Conservation (phyloP, 2,113 vertebrate species). For the Gymnorhina tibicen region DNA sequence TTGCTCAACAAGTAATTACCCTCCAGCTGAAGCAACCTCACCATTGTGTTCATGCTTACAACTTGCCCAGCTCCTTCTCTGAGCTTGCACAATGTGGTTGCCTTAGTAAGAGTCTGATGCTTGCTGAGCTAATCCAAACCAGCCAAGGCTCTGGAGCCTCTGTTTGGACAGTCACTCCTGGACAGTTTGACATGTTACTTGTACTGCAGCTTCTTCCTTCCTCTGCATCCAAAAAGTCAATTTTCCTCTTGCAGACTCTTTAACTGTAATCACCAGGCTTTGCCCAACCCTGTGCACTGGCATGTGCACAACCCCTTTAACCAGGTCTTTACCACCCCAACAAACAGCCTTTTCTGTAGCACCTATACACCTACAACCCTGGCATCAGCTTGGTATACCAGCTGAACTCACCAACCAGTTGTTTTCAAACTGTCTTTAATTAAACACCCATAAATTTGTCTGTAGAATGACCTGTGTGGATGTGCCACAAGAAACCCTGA, state of each 20-base stretch:
- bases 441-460: background rate
- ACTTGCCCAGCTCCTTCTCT: background rate
- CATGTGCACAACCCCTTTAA: background rate
- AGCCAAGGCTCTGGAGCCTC: background rate
- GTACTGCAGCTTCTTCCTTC: background rate
- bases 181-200: background rate
- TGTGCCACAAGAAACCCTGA: background rate
- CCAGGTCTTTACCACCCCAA: background rate
- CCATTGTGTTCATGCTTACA: background rate
- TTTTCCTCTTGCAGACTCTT: background rate
- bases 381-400: background rate
- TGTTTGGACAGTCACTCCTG: background rate
- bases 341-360: background rate
- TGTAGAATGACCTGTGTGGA: background rate
- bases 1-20: conserved; percentile 25
- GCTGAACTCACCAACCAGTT: background rate
- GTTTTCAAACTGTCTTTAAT: background rate
- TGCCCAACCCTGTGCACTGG: no score
- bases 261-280: background rate
- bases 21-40: conserved; percentile 29
- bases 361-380: background rate
- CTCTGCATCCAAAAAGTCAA: background rate
- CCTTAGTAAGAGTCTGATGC: background rate
- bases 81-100: background rate
- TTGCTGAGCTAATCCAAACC: background rate